Conservation (phyloP, 2,113 vertebrate species). For the Antechinus flavipes region DNA sequence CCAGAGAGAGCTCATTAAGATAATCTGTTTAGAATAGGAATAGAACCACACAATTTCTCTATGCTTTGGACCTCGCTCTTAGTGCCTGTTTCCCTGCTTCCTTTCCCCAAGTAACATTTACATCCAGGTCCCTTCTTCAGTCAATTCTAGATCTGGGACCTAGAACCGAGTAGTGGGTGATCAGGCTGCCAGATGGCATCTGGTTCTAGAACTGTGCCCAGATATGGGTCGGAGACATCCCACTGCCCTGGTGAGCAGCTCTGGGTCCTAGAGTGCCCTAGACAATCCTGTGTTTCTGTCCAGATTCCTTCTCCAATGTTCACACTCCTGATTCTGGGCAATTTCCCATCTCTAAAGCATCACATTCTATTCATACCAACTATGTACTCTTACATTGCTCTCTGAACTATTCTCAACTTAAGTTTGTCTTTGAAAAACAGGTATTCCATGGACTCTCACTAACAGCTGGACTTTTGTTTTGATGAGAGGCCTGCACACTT, state of each 20-base stretch:
- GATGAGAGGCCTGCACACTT: neutral
- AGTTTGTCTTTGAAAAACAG: neutral
- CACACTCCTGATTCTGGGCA: neutral
- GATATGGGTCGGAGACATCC: neutral
- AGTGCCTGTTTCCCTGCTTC: neutral
- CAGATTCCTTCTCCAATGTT: neutral
- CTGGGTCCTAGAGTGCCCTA: neutral
- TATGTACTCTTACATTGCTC: neutral
- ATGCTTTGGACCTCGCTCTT: neutral
- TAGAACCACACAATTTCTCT: neutral
- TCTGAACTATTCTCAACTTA: neutral
- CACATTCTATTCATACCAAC: neutral
- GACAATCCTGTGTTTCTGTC: too few relatives aligned
- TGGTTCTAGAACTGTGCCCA: neutral
- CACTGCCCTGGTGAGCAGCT: neutral
- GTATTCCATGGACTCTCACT: neutral
- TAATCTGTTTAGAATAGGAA: neutral
- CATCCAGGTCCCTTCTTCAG: neutral
- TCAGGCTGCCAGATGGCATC: neutral
- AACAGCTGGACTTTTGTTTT: neutral
- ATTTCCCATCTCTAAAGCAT: neutral
- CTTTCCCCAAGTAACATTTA: neutral
- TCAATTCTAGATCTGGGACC: neutral
- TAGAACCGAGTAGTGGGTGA: neutral
- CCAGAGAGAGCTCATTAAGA: neutral